phyloP scores from a whole-genome alignment of 2,797 vertebrate species.

The Falco columbarius region DNA sequence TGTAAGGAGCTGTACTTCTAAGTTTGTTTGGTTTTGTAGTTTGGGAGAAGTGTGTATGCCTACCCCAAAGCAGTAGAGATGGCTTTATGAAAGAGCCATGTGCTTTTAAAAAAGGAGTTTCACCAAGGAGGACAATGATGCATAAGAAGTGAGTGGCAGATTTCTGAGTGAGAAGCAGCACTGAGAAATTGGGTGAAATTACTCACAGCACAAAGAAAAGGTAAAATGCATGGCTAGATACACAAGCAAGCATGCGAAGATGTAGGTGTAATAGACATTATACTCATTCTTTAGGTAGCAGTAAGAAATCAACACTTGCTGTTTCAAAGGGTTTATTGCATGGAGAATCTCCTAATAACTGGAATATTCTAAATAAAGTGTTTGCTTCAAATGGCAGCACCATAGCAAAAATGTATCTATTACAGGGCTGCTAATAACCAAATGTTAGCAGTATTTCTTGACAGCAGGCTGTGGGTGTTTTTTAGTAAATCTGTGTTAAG shows the following conservation, averaged over 20 bases:
- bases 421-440: slow-evolving; percentile 5
- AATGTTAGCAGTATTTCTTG: slow-evolving; percentile 6
- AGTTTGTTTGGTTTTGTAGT: not conserved
- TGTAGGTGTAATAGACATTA: not conserved
- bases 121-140: not conserved
- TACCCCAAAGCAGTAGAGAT: not conserved
- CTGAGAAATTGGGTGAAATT: not conserved
- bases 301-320: slow-evolving; percentile 4
- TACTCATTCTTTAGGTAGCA: not conserved
- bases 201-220: not conserved
- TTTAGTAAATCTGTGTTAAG: slow-evolving; percentile 24
- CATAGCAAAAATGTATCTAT: not conserved
- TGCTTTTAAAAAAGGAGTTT: not conserved
- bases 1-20: not conserved
- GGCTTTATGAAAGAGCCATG: not conserved
- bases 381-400: not conserved
- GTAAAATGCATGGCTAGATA: not conserved
- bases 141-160: not conserved
- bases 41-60: not conserved
- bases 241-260: not conserved
- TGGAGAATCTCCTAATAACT: not conserved
- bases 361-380: not conserved
- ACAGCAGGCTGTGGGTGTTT: slow-evolving; percentile 9
- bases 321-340: not conserved
- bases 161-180: not conserved